Percentiles rank a stretch among this genome's conserved stretches.
phyloP scores from a whole-genome alignment of 2,888 invertebrate genomes.

The Syrista parreyssii region DNA sequence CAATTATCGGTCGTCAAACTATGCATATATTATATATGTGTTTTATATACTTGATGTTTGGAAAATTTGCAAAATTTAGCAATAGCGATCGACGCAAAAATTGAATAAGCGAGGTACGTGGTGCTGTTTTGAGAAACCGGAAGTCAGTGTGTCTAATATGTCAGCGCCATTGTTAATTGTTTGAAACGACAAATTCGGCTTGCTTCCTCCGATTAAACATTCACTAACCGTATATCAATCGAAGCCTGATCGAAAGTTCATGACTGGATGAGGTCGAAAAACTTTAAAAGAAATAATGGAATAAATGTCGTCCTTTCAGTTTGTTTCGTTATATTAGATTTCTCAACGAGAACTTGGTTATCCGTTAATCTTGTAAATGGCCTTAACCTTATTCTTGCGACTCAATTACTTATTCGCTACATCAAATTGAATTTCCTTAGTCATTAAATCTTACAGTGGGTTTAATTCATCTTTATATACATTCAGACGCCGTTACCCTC shows the following conservation, averaged over 20 bases:
- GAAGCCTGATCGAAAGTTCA: background rate
- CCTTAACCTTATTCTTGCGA: too few species aligned
- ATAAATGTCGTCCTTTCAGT: background rate
- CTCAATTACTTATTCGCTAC: too few species aligned
- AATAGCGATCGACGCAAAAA: background rate
- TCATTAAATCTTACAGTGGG: background rate
- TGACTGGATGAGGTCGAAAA: background rate
- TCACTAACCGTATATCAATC: background rate
- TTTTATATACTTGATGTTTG: background rate
- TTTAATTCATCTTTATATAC: background rate
- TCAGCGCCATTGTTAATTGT: background rate
- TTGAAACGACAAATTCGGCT: background rate
- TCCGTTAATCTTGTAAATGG: background rate
- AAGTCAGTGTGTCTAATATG: background rate
- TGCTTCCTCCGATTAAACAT: background rate
- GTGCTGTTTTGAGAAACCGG: background rate
- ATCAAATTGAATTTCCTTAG: background rate
- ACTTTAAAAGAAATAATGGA: background rate
- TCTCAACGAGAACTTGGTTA: background rate
- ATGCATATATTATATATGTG: too few species aligned
- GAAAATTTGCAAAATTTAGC: background rate
- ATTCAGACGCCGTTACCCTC: too few species aligned
- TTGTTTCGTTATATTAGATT: background rate
- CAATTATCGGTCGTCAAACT: too few species aligned
- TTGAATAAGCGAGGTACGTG: too few species aligned